These are phyloP conservation scores for Tachina fera DNA, from an alignment of 2,888 invertebrate species.

Conservation along the genomic window DNA sequence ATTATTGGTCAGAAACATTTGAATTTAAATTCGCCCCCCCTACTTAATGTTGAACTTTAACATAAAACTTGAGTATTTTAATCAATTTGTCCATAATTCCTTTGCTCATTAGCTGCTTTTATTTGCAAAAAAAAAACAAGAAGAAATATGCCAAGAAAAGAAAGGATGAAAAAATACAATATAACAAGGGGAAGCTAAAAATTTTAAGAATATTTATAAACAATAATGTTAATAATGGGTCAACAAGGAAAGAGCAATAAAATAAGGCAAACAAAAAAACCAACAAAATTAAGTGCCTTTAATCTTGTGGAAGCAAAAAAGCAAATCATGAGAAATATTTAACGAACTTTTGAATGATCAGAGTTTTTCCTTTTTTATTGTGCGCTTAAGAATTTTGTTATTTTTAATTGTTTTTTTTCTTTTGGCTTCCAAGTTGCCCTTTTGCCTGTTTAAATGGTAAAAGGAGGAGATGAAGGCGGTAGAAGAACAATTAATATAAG, in stretches of 20 bases:
- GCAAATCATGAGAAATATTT: conserved; percentile 57
- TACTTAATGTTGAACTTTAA: conserved; percentile 15
- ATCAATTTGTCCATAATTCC: conserved; percentile 67
- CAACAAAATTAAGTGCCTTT: conserved; percentile 42
- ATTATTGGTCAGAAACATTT: too few relatives aligned
- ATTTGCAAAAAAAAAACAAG: not conserved
- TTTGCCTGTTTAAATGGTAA: not conserved
- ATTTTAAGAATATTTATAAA: conserved; percentile 51
- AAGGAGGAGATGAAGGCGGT: not conserved
- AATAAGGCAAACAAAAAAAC: conserved; percentile 1
- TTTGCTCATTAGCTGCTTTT: conserved; percentile 58
- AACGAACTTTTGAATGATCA: conserved; percentile 54
- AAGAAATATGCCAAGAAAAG: not conserved
- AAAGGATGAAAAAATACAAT: not conserved
- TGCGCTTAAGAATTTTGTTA: conserved; percentile 52
- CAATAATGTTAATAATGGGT: conserved; percentile 48
- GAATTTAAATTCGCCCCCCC: not conserved
- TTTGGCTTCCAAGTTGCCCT: not conserved
- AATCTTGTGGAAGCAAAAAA: conserved; percentile 54
- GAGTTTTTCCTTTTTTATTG: conserved; percentile 49
- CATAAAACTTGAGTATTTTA: conserved; percentile 35
- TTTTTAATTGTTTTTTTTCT: conserved; percentile 60
- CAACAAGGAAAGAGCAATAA: conserved; percentile 12
- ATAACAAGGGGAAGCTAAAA: conserved; percentile 5
- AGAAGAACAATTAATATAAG: not conserved